Conservation (phyloP, 2,113 vertebrate species). For the Notothenia rossii region DNA sequence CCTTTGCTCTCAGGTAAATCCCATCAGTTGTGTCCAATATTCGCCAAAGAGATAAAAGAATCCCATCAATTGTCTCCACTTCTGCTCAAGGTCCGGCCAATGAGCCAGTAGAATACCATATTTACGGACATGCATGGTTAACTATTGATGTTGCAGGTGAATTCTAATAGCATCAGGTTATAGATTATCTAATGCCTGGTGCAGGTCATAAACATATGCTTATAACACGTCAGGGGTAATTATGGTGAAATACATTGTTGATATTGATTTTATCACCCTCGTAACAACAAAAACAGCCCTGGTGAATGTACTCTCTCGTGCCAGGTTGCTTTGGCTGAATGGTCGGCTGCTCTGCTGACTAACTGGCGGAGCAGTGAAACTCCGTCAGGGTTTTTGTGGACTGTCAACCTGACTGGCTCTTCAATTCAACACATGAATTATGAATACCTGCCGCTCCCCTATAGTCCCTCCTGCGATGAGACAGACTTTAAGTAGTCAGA, state of each 20-base stretch:
- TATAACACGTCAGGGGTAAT: background rate
- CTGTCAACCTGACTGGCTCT: constrained; percentile 44
- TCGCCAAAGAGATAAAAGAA: background rate
- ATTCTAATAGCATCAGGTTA: background rate
- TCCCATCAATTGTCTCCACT: constrained; percentile 2
- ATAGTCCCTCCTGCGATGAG: constrained; percentile 52
- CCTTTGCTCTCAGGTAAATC: constrained; percentile 22
- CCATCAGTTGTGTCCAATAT: constrained; percentile 11
- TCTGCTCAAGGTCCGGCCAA: background rate
- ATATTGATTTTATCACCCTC: background rate
- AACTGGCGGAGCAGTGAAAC: constrained; percentile 29
- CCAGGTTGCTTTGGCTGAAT: background rate
- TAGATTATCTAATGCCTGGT: background rate
- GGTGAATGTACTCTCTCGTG: background rate
- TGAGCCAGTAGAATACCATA: background rate
- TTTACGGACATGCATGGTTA: background rate
- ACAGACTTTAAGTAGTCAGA: constrained; percentile 42
- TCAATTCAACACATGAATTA: constrained; percentile 61
- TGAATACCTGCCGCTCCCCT: constrained; percentile 51
- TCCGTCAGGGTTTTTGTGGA: constrained; percentile 23
- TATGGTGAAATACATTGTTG: background rate
- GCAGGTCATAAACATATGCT: background rate
- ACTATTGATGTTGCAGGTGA: background rate
- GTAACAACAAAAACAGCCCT: background rate
- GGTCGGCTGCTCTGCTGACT: constrained; percentile 27